Conservation (phyloP, 2,888 invertebrate genomes). For the Luperina testacea region DNA sequence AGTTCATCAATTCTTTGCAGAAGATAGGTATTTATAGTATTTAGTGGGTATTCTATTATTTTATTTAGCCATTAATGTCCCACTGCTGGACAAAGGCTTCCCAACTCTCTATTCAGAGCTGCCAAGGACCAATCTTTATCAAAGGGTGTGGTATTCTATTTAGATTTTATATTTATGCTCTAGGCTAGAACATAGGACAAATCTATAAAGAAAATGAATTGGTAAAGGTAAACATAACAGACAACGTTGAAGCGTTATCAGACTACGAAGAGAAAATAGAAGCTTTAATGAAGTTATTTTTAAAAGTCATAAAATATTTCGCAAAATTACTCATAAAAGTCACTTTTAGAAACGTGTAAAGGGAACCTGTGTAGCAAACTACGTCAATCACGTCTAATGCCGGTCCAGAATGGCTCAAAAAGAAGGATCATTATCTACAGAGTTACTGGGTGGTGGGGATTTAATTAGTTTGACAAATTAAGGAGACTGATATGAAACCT, state of each 20-base stretch:
- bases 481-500: not conserved
- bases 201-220: not conserved
- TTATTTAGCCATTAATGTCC: too few species aligned
- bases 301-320: constrained; percentile 72
- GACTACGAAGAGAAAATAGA: constrained; percentile 49
- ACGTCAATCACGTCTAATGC: constrained; percentile 69
- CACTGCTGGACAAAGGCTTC: too few species aligned
- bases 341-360: constrained; percentile 71
- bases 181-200: not conserved
- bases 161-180: not conserved
- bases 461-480: constrained; percentile 3
- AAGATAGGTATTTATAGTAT: not conserved
- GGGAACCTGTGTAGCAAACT: constrained; percentile 71
- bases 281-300: constrained; percentile 67
- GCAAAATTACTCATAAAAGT: constrained; percentile 71
- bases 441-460: constrained; percentile 9
- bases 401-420: constrained; percentile 49
- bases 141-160: not conserved
- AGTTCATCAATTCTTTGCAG: not conserved
- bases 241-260: constrained; percentile 29
- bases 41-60: too few species aligned
- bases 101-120: too few species aligned
- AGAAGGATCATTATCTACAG: constrained; percentile 38
- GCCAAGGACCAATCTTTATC: too few species aligned
- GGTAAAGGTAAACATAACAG: not conserved